phyloP scores from a whole-genome alignment of 2,113 vertebrate species.

The Neodon shergylaensis region DNA sequence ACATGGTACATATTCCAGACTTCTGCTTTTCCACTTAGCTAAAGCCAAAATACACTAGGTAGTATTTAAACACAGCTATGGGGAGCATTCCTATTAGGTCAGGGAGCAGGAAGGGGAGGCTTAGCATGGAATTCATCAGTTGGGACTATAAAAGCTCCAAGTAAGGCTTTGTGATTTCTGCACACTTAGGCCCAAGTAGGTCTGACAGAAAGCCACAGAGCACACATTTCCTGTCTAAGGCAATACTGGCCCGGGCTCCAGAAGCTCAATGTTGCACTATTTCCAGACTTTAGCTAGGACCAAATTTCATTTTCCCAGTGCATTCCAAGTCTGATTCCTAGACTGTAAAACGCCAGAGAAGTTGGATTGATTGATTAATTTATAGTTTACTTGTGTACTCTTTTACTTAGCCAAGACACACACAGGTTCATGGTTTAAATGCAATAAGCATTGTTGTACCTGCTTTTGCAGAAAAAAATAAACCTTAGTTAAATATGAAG shows the following conservation, averaged over 20 bases:
- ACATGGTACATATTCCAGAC: constrained; percentile 40
- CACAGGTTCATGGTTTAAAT: background rate
- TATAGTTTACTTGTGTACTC: constrained; percentile 5
- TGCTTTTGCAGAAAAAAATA: background rate
- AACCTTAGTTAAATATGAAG: constrained; percentile 2
- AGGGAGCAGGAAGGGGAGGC: constrained; percentile 66
- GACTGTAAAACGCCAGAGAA: background rate
- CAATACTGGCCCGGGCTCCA: constrained; percentile 43
- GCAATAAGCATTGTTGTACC: background rate
- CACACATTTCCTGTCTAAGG: constrained; percentile 74
- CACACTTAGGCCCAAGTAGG: constrained; percentile 57
- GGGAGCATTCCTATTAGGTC: constrained; percentile 67
- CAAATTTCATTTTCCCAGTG: background rate
- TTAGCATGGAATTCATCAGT: constrained; percentile 67
- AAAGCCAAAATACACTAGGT: constrained; percentile 64
- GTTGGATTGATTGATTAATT: constrained; percentile 29
- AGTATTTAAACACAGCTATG: constrained; percentile 48
- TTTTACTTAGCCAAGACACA: background rate
- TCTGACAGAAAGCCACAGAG: constrained; percentile 54
- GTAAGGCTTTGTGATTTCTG: constrained; percentile 66
- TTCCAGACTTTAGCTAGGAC: constrained; percentile 64
- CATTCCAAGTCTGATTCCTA: constrained; percentile 54
- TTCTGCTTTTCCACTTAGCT: constrained; percentile 73
- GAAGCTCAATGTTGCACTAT: constrained; percentile 54
- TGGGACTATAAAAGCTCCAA: constrained; percentile 61